phyloP scores from a whole-genome alignment of 2,888 invertebrate species.

The Microchrysa polita region DNA sequence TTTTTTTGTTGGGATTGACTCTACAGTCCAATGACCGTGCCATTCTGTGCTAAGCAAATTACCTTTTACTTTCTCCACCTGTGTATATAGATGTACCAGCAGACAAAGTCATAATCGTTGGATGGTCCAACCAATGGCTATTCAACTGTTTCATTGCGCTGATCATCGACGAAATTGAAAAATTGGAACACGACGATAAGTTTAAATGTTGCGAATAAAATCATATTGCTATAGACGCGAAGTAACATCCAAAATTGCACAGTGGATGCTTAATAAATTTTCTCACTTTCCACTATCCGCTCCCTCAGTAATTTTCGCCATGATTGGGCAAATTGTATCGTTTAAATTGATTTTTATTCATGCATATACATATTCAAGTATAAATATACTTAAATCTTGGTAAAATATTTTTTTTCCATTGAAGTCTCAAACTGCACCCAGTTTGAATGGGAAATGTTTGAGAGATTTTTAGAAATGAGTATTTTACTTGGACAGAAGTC shows the following conservation, averaged over 20 bases:
- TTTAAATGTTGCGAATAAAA: background rate
- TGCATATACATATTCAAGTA: too few relatives aligned
- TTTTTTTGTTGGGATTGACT: background rate
- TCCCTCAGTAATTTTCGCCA: conserved; percentile 9
- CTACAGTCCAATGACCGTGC: background rate
- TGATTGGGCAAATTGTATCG: conserved; percentile 2
- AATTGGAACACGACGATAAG: background rate
- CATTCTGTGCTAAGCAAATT: conserved; percentile 35
- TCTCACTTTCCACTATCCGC: conserved; percentile 4
- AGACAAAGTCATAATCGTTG: background rate
- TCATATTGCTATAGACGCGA: too few relatives aligned
- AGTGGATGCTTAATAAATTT: background rate
- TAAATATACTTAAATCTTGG: too few relatives aligned
- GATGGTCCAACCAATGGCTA: background rate
- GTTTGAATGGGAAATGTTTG: too few relatives aligned
- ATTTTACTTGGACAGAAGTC: too few relatives aligned
- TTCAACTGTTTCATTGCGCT: background rate
- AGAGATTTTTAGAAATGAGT: too few relatives aligned
- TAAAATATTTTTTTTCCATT: too few relatives aligned
- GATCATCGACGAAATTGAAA: background rate
- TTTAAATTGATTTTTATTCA: background rate
- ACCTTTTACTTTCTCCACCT: conserved; percentile 36
- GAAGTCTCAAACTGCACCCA: too few relatives aligned
- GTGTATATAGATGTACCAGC: background rate
- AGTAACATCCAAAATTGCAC: background rate